A percentile compares a stretch with the other conserved stretches of the same genome.
phyloP scores from a whole-genome alignment of 2,113 vertebrate genomes.

The Cyphomyrus plagiostoma region DNA sequence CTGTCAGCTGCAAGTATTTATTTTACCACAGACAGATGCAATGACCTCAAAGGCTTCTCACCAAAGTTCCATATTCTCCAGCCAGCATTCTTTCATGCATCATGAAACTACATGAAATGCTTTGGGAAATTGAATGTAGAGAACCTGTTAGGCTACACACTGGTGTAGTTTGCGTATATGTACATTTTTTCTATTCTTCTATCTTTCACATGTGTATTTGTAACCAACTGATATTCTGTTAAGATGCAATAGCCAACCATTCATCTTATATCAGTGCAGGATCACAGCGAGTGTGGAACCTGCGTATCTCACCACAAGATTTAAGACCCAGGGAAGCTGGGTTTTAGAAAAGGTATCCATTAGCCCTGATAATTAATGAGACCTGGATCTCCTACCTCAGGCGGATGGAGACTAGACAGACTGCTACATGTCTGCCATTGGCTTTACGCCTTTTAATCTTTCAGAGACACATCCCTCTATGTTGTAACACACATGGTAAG shows the following conservation, averaged over 20 bases:
- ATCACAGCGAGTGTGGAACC: not conserved
- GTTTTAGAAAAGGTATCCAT: not conserved
- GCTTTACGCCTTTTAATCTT: not conserved
- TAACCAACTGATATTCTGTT: not conserved
- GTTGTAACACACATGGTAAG: not conserved
- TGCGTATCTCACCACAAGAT: not conserved
- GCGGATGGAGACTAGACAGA: not conserved
- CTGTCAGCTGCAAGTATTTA: not conserved
- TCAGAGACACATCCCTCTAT: not conserved
- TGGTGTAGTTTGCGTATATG: not conserved
- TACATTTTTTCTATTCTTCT: not conserved
- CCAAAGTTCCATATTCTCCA: not conserved
- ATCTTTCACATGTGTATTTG: too few species aligned
- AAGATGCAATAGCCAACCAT: not conserved
- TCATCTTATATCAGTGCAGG: not conserved
- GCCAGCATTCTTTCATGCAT: not conserved
- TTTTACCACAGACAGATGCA: not conserved
- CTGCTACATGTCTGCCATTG: not conserved
- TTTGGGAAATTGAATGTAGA: not conserved
- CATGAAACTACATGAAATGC: not conserved
- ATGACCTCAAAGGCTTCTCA: not conserved
- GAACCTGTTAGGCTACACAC: not conserved
- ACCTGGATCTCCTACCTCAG: not conserved
- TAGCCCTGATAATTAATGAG: not conserved
- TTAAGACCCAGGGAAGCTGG: not conserved